Base-by-base conservation (phyloP, 2,888 invertebrate species). In the Lasioglossum pauxillum region DNA sequence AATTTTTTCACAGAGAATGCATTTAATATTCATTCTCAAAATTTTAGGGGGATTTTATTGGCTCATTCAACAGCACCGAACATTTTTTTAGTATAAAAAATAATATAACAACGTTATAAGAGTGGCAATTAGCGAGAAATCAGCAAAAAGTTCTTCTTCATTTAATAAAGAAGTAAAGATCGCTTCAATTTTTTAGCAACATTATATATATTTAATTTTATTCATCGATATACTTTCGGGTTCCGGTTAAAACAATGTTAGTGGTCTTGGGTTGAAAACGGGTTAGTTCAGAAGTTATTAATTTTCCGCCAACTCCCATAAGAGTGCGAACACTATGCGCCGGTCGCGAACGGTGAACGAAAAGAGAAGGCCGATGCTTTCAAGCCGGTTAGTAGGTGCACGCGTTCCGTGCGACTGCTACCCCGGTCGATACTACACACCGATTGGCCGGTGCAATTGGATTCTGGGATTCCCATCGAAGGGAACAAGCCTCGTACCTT, bases 381-480 rank as follows among this genome's bases (percentile, higher is more conserved):
- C 87, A 75, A 90, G 83, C 82, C 85, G 79, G 87, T 83, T 85
- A 91, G 90, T 92, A 87, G 71, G 27, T n/a, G 41, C n/a, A 38
- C 27, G 44, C 44, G 72, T 72, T 16, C 72, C 44, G 72, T 27
- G 16, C 72, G 27, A 72, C 44, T 16, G 72, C 78, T 46, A 60
- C 49, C 35, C 35, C n/a, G 88, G 83, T 92, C 91, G 90, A 91
- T 92, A 89, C 84, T 75, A 80, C 85, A 75, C 77, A 77, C 85
- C 78, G 83, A 88, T 90, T 91, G 86, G 88, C 46, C 87, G 72
- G 77, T 64, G 83, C 84, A 87, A 89, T 90, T 90, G 85, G 85
- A 90, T 91, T 91, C 83, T 73, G 78, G 78, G 80, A 88, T 87
- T 84, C 82, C 74, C 67, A 82, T 85, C 78, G 76, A 41, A 73